A percentile compares a stretch with the other conserved stretches of the same genome.
phyloP scores from a whole-genome alignment of 2,888 invertebrate genomes.

The Diarsia brunnea region DNA sequence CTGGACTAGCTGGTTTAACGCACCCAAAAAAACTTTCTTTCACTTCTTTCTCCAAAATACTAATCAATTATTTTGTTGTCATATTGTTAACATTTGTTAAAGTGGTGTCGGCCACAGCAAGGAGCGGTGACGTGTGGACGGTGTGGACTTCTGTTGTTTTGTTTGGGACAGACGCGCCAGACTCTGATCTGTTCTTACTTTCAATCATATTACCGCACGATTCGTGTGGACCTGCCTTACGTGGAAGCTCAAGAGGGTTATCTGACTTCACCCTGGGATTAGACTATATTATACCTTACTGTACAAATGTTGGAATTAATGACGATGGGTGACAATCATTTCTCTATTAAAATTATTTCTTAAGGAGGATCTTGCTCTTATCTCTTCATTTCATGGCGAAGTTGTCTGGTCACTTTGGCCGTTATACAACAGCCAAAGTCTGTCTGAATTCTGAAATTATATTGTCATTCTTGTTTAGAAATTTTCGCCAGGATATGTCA shows the following conservation, averaged over 20 bases:
- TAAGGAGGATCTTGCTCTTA: background rate
- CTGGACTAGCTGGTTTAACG: too few species aligned
- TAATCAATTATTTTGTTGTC: background rate
- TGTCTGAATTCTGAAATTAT: background rate
- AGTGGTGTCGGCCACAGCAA: slow-evolving; percentile 30
- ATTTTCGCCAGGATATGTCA: background rate
- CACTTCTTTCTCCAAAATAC: too few species aligned
- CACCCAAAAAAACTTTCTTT: too few species aligned
- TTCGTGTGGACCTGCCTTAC: slow-evolving; percentile 51
- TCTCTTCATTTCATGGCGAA: background rate
- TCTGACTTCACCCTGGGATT: background rate
- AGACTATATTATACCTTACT: background rate
- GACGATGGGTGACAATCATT: background rate
- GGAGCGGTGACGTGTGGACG: slow-evolving; percentile 44
- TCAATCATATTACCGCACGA: slow-evolving; percentile 73
- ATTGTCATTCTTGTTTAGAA: background rate
- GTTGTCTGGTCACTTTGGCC: background rate
- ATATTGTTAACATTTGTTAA: slow-evolving; percentile 20
- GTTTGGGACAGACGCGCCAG: slow-evolving; percentile 63
- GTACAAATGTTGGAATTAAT: background rate
- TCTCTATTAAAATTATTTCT: background rate
- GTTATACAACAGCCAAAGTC: background rate
- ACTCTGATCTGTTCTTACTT: slow-evolving; percentile 82
- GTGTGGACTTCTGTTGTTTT: slow-evolving; percentile 49
- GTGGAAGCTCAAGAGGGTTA: background rate